Base-by-base conservation (phyloP, 2,113 vertebrate species). In the Nothobranchius furzeri region DNA sequence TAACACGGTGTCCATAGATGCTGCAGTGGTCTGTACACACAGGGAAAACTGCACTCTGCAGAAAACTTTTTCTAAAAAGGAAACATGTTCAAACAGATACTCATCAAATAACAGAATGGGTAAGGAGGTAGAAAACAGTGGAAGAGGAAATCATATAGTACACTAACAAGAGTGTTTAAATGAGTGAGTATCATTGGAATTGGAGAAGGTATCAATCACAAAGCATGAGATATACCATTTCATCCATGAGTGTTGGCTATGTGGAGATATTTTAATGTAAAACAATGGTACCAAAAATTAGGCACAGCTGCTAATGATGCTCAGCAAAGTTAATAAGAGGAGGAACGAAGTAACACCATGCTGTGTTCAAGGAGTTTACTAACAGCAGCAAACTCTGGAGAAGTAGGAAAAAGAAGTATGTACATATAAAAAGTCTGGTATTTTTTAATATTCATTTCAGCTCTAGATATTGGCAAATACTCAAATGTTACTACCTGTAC, bases 301-400 rank as follows among this genome's bases (percentile, higher is more conserved):
- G 30, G 30, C 30, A 30, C 20, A 4, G 30, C 2, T 30, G 30
- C 30, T 30, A 30, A 30, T 30, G 30, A 30, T 30, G 30, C 30
- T 30, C 30, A 3, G 30, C 30, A 30, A 30, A 30, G 30, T 30
- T 30, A 30, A 3, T 30, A 30, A 20, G 20, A 20, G 30, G 30
- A 30, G 30, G 30, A 30, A 30, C 4, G 30, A 30, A 40, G 9
- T 40, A 40, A 40, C 6, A 40, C 37, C 30, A 30, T 30, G 37
- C 6, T 40, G 37, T 91, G 85, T 92, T 79, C 89, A 84, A 89
- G 87, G 88, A 93, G 82, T 82, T 82, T 84, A 76, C 30, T 30
- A 30, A 30, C 30, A 30, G 30, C 30, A 30, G 30, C 58, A 88
- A 73, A 73, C 64, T 6, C 55, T 36, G 48, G 48, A 62, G 25